Base-by-base conservation (phyloP, 2,113 vertebrate species). In the Chaetura pelagica region DNA sequence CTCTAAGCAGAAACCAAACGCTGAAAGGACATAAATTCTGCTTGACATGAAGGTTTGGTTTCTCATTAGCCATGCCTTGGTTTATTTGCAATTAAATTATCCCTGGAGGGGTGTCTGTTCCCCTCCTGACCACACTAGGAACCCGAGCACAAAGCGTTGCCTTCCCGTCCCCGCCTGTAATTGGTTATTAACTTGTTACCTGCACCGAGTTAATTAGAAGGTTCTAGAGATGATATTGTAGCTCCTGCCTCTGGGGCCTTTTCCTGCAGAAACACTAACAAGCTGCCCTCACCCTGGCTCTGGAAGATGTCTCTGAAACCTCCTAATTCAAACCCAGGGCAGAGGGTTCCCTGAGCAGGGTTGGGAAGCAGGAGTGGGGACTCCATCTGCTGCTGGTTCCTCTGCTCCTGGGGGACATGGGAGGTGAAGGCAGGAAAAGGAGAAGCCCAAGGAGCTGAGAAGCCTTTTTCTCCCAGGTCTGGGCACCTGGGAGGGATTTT, bases 381-480 rank as follows among this genome's bases (percentile, higher is more conserved):
- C 87, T 77, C 78, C 80, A 26, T 69, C 85, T 52, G 82, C 78
- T 52, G 88, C 90, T 2, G 4, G 40, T 44, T 44, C 66, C 66
- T 24, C 17, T 0, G 12, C 63, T 61, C 30, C 14, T 17, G 22
- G 46, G 58, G 59, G 40, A 46, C 54, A 62, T 1, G 7, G 27
- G 34, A 71, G 7, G 10, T 0, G 9, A 38, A 9, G 14, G 74
- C 44, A 80, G 85, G 32, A 55, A 64, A 20, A 48, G 52, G 54
- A 68, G 77, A 58, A 46, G 61, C 12, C 1, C 1, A 1, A 16
- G 48, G 49, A 78, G 66, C 13, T 9, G 23, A 20, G 71, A 35
- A 54, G 3, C 2, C 15, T 27, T 19, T n/a, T 48, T 9, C 34
- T 13, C 23, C 3, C n/a, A 3, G 19, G 2, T n/a, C n/a, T 5